A percentile compares a stretch with the other conserved stretches of the same genome.
phyloP scores from a whole-genome alignment of 1,140 invertebrate species.

The Delia radicum region DNA sequence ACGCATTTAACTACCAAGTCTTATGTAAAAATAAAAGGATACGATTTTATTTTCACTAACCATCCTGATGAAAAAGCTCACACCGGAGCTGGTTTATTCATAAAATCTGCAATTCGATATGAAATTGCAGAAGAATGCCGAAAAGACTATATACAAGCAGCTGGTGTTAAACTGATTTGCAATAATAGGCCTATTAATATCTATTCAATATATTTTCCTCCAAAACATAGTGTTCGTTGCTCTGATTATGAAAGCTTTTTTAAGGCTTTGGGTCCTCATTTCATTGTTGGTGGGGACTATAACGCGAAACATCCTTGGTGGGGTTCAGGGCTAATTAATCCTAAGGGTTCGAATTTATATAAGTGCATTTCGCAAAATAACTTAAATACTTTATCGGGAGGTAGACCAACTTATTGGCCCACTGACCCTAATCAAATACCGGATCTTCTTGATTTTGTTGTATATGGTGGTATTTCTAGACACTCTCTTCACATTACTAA shows the following conservation, averaged over 20 bases:
- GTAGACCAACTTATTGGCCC: constrained; percentile 55
- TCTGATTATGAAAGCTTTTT: constrained; percentile 45
- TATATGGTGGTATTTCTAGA: constrained; percentile 38
- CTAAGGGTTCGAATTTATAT: constrained; percentile 44
- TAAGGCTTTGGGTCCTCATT: constrained; percentile 41
- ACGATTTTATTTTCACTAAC: constrained; percentile 5
- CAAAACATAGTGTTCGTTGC: constrained; percentile 10
- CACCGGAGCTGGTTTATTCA: constrained; percentile 27
- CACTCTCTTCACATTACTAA: constrained; percentile 14
- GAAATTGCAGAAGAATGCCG: constrained; percentile 9
- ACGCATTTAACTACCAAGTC: constrained; percentile 27
- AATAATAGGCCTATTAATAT: background rate
- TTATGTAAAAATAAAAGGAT: constrained; percentile 26
- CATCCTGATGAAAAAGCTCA: constrained; percentile 30
- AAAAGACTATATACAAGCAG: constrained; percentile 26
- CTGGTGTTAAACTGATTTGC: constrained; percentile 25
- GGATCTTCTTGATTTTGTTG: constrained; percentile 52
- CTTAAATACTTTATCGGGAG: constrained; percentile 37
- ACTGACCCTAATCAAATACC: constrained; percentile 46
- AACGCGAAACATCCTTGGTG: constrained; percentile 55
- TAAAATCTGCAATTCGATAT: constrained; percentile 26
- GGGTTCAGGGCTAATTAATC: constrained; percentile 48
- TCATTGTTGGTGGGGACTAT: constrained; percentile 52
- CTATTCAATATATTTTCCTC: constrained; percentile 12
- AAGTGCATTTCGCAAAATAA: constrained; percentile 35